A percentile compares a stretch with the other conserved stretches of the same genome.
Conservation (phyloP, 2,113 vertebrate species). For the Gracilinanus agilis region DNA sequence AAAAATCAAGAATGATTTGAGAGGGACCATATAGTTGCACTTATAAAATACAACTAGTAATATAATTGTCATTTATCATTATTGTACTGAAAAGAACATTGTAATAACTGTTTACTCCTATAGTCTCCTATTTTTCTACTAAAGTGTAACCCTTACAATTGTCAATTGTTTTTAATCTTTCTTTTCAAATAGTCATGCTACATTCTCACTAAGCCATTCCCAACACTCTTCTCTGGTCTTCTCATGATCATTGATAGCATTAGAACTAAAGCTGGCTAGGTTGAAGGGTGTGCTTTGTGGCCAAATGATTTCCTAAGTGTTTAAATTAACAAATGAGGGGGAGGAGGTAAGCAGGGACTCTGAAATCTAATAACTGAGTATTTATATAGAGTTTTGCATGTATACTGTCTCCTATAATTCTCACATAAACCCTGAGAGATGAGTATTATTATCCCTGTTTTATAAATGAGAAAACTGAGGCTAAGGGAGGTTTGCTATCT, state of each 20-base stretch:
- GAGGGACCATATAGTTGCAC: neutral
- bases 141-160: neutral
- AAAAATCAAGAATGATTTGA: constrained; percentile 16
- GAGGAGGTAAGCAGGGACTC: neutral
- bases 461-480: neutral
- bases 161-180: neutral
- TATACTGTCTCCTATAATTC: neutral
- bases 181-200: neutral
- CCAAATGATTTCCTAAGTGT: neutral
- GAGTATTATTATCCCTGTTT: neutral
- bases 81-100: neutral
- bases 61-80: neutral
- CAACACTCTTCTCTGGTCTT: neutral
- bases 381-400: neutral
- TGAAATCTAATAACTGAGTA: neutral
- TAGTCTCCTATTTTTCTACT: constrained; percentile 8
- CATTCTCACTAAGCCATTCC: constrained; percentile 13
- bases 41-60: constrained; percentile 36
- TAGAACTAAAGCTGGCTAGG: neutral
- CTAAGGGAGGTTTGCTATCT: neutral
- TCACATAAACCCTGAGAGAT: neutral
- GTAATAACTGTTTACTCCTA: neutral
- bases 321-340: neutral
- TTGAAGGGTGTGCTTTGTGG: neutral
- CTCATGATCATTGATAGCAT: neutral